phyloP scores from a whole-genome alignment of 2,888 invertebrate genomes.

The Ecdyonurus torrentis region DNA sequence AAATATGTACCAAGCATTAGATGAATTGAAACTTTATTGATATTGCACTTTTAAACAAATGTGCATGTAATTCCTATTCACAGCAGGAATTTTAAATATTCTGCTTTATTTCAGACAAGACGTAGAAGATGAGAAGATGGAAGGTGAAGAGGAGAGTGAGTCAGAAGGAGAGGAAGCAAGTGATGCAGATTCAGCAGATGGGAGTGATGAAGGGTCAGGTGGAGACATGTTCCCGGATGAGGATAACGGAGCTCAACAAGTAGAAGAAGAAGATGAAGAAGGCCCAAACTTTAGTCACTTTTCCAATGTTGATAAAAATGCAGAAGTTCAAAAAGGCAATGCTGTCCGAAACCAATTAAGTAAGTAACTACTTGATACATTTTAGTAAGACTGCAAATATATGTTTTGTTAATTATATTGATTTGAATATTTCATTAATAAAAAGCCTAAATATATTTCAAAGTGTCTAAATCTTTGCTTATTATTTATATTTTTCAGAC shows the following conservation, averaged over 20 bases:
- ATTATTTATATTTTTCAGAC: constrained; percentile 18
- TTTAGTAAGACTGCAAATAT: background rate
- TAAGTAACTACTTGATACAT: constrained; percentile 13
- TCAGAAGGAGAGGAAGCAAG: background rate
- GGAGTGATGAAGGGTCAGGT: background rate
- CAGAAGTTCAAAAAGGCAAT: constrained; percentile 23
- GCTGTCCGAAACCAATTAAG: constrained; percentile 23
- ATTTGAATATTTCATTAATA: no score
- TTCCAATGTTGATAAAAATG: background rate
- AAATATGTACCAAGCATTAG: no score
- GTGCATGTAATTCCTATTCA: no score
- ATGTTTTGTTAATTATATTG: no score
- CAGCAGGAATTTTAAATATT: no score
- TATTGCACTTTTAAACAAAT: no score
- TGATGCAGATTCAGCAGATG: background rate
- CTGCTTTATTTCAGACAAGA: no score
- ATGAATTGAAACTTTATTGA: no score
- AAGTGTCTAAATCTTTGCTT: no score
- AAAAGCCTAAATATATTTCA: background rate
- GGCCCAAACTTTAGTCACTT: background rate
- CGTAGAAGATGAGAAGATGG: background rate
- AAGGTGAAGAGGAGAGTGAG: background rate
- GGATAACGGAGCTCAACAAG: background rate
- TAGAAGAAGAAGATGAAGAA: background rate
- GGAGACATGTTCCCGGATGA: background rate